Conservation (phyloP, 2,113 vertebrate genomes). For the Myrmophylax atrothorax region DNA sequence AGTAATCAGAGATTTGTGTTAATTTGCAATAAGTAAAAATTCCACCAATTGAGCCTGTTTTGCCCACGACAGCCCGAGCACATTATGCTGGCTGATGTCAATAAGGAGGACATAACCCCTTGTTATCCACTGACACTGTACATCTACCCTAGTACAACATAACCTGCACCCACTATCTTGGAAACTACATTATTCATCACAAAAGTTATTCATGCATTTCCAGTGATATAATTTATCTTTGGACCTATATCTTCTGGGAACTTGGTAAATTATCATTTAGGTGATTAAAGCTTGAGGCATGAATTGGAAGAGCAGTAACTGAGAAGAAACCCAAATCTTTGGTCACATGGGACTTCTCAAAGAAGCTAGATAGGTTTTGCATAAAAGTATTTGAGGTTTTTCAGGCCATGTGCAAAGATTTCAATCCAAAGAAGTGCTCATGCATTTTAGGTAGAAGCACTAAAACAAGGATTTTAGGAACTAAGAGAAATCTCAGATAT, state of each 20-base stretch:
- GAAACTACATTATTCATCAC: not conserved
- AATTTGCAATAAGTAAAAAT: not conserved
- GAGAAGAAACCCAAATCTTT: not conserved
- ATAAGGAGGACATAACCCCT: not conserved
- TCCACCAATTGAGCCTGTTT: not conserved
- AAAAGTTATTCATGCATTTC: slow-evolving; percentile 22
- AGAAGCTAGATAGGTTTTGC: not conserved
- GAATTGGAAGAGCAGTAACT: not conserved
- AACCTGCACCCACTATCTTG: not conserved
- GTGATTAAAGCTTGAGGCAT: not conserved
- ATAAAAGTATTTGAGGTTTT: not conserved
- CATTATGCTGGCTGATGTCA: not conserved
- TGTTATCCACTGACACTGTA: not conserved
- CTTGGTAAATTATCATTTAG: not conserved
- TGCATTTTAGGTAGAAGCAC: not conserved
- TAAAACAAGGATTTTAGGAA: not conserved
- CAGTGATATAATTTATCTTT: not conserved
- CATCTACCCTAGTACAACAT: not conserved
- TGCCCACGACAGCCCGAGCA: not conserved
- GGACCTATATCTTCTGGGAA: not conserved
- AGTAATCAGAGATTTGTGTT: not conserved
- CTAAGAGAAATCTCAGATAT: not conserved
- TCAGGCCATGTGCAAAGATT: not conserved
- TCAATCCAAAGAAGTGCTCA: not conserved
- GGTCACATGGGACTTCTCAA: not conserved